Percentiles rank a stretch among this genome's conserved stretches.
phyloP scores from a whole-genome alignment of 2,888 invertebrate genomes.

The Schizaphis graminum region DNA sequence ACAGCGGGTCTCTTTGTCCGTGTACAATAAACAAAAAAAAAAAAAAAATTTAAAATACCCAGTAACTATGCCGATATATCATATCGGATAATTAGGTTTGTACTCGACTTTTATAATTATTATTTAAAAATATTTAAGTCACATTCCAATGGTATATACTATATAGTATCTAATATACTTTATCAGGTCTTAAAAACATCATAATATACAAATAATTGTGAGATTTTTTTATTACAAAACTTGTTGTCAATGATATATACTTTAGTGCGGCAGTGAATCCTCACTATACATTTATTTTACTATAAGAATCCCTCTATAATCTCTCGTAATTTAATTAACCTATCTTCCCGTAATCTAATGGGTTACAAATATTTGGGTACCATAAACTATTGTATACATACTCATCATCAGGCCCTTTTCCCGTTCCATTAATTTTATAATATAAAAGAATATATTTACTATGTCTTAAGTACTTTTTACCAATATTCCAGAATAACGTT shows the following conservation, averaged over 20 bases:
- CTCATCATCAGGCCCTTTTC: neutral
- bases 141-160: neutral
- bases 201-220: neutral
- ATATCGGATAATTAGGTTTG: neutral
- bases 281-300: neutral
- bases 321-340: neutral
- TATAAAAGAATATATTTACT: neutral
- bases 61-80: neutral
- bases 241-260: neutral
- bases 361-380: neutral
- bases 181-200: neutral
- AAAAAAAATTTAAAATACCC: neutral
- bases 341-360: neutral
- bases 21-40: neutral
- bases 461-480: neutral
- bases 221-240: neutral
- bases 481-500: neutral
- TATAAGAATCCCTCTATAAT: neutral
- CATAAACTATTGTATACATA: neutral
- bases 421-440: neutral
- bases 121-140: neutral
- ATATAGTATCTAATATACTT: neutral
- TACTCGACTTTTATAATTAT: neutral
- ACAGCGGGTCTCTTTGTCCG: conserved; percentile 21
- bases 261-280: neutral